Evolutionary conservation across 2,113 vertebrate genomes (phyloP).

Genomic region (Sigmodon hispidus): DNA sequence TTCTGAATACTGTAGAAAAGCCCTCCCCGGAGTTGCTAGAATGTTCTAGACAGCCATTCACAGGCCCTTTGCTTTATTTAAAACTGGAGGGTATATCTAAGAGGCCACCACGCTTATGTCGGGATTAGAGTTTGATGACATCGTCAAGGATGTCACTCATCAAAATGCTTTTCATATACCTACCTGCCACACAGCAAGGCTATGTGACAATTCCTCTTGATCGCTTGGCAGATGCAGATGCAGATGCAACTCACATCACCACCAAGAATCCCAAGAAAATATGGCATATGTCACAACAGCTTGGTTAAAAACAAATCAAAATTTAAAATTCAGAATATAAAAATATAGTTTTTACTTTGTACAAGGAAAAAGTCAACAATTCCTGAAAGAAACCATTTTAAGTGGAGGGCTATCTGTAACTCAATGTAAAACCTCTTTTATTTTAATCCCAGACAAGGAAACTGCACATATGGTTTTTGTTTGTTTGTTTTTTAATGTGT

Average conservation of each 20-base stretch:
- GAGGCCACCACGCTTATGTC: background rate
- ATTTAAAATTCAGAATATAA: background rate
- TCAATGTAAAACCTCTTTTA: background rate
- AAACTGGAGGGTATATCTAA: background rate
- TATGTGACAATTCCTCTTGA: background rate
- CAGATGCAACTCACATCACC: background rate
- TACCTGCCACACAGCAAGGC: background rate
- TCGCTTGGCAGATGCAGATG: background rate
- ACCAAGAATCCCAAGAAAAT: background rate
- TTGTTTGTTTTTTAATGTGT: too few species aligned
- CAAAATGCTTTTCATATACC: background rate
- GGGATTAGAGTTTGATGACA: too few species aligned
- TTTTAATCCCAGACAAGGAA: background rate
- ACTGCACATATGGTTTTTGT: rapidly evolving
- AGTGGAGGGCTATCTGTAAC: background rate
- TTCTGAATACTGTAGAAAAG: background rate
- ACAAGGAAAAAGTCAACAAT: background rate
- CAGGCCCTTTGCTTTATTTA: constrained; percentile 13
- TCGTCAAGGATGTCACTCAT: background rate
- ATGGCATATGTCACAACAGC: background rate
- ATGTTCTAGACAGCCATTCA: background rate
- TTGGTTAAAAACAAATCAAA: background rate
- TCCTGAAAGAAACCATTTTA: background rate
- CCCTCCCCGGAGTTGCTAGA: background rate
- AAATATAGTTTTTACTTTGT: background rate